Base-by-base conservation (phyloP, 2,113 vertebrate species). In the Cynocephalus volans region DNA sequence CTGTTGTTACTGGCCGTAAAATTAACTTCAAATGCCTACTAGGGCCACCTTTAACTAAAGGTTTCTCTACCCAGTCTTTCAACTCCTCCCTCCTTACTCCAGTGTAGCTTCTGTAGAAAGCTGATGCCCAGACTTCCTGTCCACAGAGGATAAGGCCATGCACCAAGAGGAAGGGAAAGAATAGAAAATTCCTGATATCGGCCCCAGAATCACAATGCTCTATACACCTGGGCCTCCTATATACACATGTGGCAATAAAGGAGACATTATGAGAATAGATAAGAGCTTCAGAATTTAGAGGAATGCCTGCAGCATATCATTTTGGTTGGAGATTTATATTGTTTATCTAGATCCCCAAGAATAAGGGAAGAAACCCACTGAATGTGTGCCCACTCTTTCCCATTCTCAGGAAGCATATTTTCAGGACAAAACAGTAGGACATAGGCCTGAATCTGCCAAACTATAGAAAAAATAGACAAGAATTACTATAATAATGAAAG, bases 371-470 rank as follows among this genome's bases (percentile, higher is more conserved):
- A 23, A 88, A 13, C 21, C 21, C 60, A 84, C 1, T 60, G 11
- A 88, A 88, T 45, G 13, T 6, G 0, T n/a, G 14, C 21, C n/a
- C 50, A 45, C 45, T 84, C 31, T 82, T 80, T 76, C 8, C 24
- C 54, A 83, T 15, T 91, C 48, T 93, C 24, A 90, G 15, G 52
- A 97, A 90, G 23, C 3, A 17, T 69, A 33, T 72, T 85, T 97
- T 70, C 54, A 88, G 60, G 54, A 77, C 36, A 95, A 88, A 3
- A 65, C 15, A 56, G 67, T 14, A 80, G 6, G 33, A 73, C 5
- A 15, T 18, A 36, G n/a, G 23, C 45, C 41, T 82, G 26, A 26
- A 88, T 79, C 17, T 65, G 33, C 36, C 76, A 64, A 96, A 87
- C 7, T 62, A 89, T 21, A 93, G 41, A 36, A 81, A 92, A 79